Percentiles rank a stretch among this genome's conserved stretches.
These are phyloP conservation scores for Bucco capensis DNA, from an alignment of 2,113 vertebrate genomes.

Conservation along the genomic window DNA sequence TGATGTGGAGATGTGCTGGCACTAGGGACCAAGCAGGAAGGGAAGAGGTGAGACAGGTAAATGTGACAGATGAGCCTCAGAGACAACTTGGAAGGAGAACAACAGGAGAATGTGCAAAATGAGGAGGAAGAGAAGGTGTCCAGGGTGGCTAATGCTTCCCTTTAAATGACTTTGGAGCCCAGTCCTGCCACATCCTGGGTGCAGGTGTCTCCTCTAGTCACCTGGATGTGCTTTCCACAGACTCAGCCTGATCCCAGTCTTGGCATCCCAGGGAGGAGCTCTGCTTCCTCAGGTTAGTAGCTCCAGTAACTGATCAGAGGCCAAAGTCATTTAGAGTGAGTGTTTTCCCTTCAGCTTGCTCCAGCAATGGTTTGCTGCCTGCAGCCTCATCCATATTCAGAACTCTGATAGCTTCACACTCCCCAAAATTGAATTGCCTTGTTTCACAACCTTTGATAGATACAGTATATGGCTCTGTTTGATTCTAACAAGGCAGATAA, in stretches of 20 bases:
- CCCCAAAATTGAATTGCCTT: background rate
- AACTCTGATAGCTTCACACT: background rate
- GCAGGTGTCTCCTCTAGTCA: background rate
- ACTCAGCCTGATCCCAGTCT: background rate
- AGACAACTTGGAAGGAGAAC: background rate
- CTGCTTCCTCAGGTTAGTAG: background rate
- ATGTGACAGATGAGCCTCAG: background rate
- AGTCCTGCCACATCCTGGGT: background rate
- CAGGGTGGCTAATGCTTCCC: background rate
- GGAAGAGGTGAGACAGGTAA: background rate
- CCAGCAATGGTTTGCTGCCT: background rate
- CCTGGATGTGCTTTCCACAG: background rate
- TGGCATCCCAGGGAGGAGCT: rapidly evolving
- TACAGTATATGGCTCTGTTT: background rate
- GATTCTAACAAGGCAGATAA: background rate
- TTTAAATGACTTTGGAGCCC: rapidly evolving
- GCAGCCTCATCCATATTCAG: constrained; percentile 22
- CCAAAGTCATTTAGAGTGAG: background rate
- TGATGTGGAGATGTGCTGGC: background rate
- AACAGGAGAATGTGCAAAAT: background rate
- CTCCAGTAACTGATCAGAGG: background rate
- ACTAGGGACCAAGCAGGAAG: background rate
- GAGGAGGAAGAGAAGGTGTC: no score
- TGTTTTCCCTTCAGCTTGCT: background rate
- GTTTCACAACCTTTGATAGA: background rate